phyloP scores from a whole-genome alignment of 2,797 vertebrate genomes.

The Centroberyx gerrardi region DNA sequence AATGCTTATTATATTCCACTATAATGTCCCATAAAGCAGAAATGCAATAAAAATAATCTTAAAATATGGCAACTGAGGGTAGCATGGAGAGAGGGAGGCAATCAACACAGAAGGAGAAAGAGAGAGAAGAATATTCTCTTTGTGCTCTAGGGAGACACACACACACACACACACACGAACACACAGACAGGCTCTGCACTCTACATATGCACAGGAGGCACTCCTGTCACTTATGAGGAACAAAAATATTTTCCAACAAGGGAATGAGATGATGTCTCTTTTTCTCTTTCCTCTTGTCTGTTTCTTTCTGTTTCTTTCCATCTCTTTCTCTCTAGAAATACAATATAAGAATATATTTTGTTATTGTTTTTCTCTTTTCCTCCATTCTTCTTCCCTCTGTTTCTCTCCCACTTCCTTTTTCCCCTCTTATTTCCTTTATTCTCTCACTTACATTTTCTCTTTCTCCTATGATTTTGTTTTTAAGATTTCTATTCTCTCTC shows the following conservation, averaged over 20 bases:
- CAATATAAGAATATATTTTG: background rate
- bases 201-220: constrained; percentile 6
- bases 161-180: constrained; percentile 7
- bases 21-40: constrained; percentile 60
- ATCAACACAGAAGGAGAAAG: constrained; percentile 21
- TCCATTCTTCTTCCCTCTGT: background rate
- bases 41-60: constrained; percentile 62
- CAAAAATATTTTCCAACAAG: constrained; percentile 34
- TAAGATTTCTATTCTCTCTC: too few species aligned
- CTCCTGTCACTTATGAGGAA: constrained; percentile 38
- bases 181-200: background rate
- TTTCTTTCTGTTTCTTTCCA: background rate
- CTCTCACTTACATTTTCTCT: too few species aligned
- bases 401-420: background rate
- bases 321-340: background rate
- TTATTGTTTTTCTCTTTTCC: background rate
- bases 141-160: constrained; percentile 5
- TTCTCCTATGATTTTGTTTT: background rate
- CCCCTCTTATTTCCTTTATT: too few species aligned
- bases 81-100: constrained; percentile 4
- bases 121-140: constrained; percentile 20
- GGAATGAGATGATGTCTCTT: constrained; percentile 29
- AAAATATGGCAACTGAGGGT: constrained; percentile 50
- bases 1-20: constrained; percentile 30
- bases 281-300: background rate